These are phyloP conservation scores for Drosophila takahashii DNA, from an alignment of 1,140 invertebrate genomes.

Conservation along the genomic window DNA sequence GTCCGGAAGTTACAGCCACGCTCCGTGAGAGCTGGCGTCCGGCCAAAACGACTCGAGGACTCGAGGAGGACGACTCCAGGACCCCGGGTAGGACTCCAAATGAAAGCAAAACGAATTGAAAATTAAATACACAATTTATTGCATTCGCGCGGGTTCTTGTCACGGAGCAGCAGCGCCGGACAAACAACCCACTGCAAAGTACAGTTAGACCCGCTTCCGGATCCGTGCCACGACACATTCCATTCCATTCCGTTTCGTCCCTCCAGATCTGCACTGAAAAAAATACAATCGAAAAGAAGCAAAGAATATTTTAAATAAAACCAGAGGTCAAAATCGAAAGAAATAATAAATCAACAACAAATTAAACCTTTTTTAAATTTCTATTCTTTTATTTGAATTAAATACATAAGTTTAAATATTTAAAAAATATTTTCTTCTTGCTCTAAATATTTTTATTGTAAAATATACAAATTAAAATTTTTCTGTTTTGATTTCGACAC, in stretches of 20 bases:
- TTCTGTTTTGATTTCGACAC: too few relatives aligned
- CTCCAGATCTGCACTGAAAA: conserved; percentile 5
- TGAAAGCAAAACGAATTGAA: conserved; percentile 80
- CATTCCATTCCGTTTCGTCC: conserved; percentile 20
- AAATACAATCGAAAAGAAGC: neutral
- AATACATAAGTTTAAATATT: too few relatives aligned
- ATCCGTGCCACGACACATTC: conserved; percentile 64
- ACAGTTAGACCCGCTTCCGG: conserved; percentile 26
- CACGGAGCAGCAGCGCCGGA: conserved; percentile 66
- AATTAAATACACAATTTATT: conserved; percentile 81
- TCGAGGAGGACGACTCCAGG: neutral
- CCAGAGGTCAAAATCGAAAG: too few relatives aligned
- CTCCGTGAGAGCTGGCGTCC: conserved; percentile 46
- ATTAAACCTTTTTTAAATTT: too few relatives aligned
- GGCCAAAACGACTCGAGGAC: conserved; percentile 54
- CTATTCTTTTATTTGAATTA: too few relatives aligned
- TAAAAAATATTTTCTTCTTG: too few relatives aligned
- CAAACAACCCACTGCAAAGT: conserved; percentile 67
- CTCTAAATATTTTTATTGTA: too few relatives aligned
- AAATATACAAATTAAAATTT: too few relatives aligned
- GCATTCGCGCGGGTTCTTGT: conserved; percentile 75
- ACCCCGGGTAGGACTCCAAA: conserved; percentile 42
- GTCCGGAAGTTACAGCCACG: conserved; percentile 57
- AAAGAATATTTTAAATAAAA: too few relatives aligned
- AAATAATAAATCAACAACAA: too few relatives aligned